A percentile compares a stretch with the other conserved stretches of the same genome.
These are phyloP conservation scores for Urechis unicinctus DNA, from an alignment of 2,888 invertebrate genomes.

Conservation along the genomic window DNA sequence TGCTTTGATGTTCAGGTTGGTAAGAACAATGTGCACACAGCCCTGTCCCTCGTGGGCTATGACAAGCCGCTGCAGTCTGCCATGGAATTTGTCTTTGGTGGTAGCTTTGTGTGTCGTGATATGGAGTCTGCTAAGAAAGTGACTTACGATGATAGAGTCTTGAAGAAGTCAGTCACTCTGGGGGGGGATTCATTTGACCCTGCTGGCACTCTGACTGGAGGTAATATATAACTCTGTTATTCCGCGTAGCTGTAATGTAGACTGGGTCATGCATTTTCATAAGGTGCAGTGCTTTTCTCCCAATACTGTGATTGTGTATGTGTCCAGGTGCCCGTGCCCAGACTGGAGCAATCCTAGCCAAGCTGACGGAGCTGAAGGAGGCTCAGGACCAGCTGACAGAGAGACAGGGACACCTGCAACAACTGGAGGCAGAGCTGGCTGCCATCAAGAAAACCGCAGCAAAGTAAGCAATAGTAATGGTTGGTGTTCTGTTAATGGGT, in stretches of 20 bases:
- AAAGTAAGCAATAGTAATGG: constrained; percentile 41
- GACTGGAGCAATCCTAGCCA: constrained; percentile 49
- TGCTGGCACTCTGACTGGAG: constrained; percentile 82
- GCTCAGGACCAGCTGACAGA: constrained; percentile 15
- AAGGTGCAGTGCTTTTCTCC: not conserved
- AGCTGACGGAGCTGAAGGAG: constrained; percentile 56
- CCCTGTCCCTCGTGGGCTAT: constrained; percentile 72
- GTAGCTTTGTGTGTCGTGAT: constrained; percentile 73
- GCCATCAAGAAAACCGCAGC: constrained; percentile 50
- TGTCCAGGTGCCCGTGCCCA: constrained; percentile 40
- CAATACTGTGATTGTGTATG: not conserved
- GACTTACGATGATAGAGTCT: constrained; percentile 62
- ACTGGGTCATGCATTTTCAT: not conserved
- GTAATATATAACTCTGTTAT: constrained; percentile 46
- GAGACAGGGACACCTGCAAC: constrained; percentile 45
- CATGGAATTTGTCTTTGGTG: constrained; percentile 84
- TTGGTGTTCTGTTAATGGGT: no score
- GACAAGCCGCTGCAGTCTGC: constrained; percentile 63
- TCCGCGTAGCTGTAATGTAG: not conserved
- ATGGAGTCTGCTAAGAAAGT: constrained; percentile 74
- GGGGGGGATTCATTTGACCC: constrained; percentile 92
- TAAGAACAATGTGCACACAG: constrained; percentile 71
- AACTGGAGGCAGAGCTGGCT: constrained; percentile 53
- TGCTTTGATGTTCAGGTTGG: constrained; percentile 59
- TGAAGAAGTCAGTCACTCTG: constrained; percentile 65